phyloP scores from a whole-genome alignment of 2,797 vertebrate species.

The Anomalospiza imberbis region DNA sequence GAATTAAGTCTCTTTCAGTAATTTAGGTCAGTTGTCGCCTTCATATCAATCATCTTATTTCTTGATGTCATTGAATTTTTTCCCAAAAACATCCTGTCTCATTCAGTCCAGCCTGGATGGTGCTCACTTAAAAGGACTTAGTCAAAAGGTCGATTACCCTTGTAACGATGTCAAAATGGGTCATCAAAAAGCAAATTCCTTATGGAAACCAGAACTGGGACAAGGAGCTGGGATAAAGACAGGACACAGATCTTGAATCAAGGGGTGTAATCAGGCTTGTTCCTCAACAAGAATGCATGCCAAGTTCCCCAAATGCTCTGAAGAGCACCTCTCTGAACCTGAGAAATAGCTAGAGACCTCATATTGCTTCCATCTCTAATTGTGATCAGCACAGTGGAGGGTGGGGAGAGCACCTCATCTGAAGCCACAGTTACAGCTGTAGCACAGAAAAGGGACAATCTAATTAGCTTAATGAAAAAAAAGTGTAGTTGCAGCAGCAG shows the following conservation, averaged over 20 bases:
- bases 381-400: background rate
- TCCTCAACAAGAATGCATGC: background rate
- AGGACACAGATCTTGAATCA: background rate
- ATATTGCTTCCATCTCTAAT: background rate
- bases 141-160: background rate
- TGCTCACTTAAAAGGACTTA: background rate
- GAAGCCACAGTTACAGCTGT: background rate
- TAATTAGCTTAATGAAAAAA: background rate
- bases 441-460: background rate
- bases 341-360: background rate
- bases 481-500: background rate
- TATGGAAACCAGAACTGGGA: background rate
- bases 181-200: background rate
- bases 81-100: background rate
- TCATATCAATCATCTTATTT: background rate
- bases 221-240: background rate
- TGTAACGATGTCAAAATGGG: background rate
- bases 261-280: background rate
- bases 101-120: background rate
- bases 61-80: background rate
- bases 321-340: background rate
- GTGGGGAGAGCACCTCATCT: background rate
- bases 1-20: background rate
- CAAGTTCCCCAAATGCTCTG: background rate
- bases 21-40: background rate